Percentiles rank a stretch among this genome's conserved stretches.
Conservation (phyloP, 2,113 vertebrate genomes). For the Rhabdornis inornatus region DNA sequence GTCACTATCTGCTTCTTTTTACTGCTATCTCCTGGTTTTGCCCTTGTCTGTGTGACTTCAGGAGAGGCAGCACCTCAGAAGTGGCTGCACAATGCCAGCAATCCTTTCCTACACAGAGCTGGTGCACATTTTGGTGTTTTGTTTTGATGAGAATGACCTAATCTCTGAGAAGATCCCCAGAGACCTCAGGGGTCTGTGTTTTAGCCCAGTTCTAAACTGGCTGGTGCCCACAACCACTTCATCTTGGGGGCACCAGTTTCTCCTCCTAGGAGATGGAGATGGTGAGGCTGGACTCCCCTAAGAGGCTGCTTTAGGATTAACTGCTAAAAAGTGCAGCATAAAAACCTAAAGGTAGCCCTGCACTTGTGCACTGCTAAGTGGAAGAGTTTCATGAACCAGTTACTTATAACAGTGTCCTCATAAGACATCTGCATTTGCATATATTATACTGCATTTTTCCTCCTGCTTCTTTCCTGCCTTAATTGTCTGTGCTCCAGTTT, state of each 20-base stretch:
- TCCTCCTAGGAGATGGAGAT: neutral
- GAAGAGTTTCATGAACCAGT: neutral
- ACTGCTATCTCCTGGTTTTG: neutral
- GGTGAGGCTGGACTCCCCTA: neutral
- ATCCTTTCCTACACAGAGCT: neutral
- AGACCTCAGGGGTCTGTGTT: neutral
- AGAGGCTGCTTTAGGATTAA: neutral
- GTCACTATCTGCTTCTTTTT: neutral
- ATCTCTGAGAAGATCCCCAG: neutral
- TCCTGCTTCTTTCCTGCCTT: neutral
- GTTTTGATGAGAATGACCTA: neutral
- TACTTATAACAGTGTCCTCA: neutral
- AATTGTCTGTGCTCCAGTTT: constrained; percentile 28
- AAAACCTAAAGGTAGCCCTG: neutral
- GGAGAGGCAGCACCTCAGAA: neutral
- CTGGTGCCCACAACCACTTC: neutral
- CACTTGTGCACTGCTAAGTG: neutral
- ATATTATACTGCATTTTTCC: neutral
- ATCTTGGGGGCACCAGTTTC: neutral
- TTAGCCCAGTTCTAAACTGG: neutral
- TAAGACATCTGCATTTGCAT: constrained; percentile 3
- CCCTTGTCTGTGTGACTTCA: neutral
- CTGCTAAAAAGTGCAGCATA: neutral
- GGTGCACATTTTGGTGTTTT: neutral
- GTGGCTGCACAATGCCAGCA: neutral